Evolutionary conservation across 1,140 invertebrate species (phyloP).

Genomic region (Ceratina calcarata): DNA sequence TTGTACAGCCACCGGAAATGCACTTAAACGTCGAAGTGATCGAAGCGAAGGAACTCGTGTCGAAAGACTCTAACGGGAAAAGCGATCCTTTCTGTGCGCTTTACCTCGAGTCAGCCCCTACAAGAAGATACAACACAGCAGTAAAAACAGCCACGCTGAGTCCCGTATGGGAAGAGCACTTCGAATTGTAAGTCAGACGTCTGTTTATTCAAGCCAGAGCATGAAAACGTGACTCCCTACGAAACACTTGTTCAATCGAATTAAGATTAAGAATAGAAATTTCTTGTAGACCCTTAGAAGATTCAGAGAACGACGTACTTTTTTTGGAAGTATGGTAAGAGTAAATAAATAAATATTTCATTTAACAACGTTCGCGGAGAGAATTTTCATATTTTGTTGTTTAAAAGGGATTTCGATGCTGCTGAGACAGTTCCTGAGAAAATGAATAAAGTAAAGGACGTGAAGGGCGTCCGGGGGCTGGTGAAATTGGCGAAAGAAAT

Average conservation of each 20-base stretch:
- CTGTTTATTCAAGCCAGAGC: neutral
- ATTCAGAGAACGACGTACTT: slow-evolving; percentile 84
- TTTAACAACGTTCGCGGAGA: neutral
- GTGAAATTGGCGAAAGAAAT: slow-evolving; percentile 96
- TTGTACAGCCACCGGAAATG: slow-evolving; percentile 90
- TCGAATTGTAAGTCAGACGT: slow-evolving; percentile 91
- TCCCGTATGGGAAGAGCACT: slow-evolving; percentile 98
- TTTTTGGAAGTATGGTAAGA: slow-evolving; percentile 88
- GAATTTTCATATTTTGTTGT: slow-evolving; percentile 43
- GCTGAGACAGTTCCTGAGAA: slow-evolving; percentile 93
- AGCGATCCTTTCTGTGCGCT: slow-evolving; percentile 97
- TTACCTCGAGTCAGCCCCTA: slow-evolving; percentile 88
- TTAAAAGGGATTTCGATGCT: slow-evolving; percentile 91
- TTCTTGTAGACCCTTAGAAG: slow-evolving; percentile 83
- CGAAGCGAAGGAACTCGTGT: slow-evolving; percentile 94
- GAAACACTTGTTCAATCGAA: neutral
- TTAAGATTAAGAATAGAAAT: neutral
- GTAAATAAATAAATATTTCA: neutral
- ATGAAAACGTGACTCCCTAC: neutral
- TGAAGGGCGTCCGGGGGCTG: slow-evolving; percentile 91
- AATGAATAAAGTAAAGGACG: slow-evolving; percentile 90
- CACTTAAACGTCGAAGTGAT: slow-evolving; percentile 95
- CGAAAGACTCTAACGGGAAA: slow-evolving; percentile 97
- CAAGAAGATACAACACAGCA: slow-evolving; percentile 91
- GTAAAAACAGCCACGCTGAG: slow-evolving; percentile 94